Percentiles rank a stretch among this genome's conserved stretches.
Evolutionary conservation across 2,888 invertebrate species (phyloP).

Genomic region (Hirtodrosophila confusa): DNA sequence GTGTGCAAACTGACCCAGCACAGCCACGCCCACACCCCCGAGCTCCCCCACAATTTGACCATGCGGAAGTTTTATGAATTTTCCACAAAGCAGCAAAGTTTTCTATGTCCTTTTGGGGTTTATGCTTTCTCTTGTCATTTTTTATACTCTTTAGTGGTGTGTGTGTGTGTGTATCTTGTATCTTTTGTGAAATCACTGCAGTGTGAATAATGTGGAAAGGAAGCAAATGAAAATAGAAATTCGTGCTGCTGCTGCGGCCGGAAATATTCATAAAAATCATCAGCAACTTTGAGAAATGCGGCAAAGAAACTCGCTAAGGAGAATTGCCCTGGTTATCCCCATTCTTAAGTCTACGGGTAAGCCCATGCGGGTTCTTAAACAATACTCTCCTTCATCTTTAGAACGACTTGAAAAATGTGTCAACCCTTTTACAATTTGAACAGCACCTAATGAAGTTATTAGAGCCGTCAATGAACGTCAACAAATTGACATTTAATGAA

Average conservation of each 20-base stretch:
- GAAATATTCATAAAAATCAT: slow-evolving; percentile 62
- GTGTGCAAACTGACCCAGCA: slow-evolving; percentile 43
- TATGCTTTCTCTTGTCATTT: slow-evolving; percentile 12
- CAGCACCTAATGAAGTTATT: slow-evolving; percentile 73
- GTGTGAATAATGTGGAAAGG: slow-evolving; percentile 69
- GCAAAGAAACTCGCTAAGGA: background rate
- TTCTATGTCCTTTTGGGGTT: slow-evolving; percentile 57
- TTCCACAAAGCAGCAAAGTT: slow-evolving; percentile 73
- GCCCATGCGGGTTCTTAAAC: slow-evolving; percentile 45
- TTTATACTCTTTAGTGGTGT: slow-evolving; percentile 16
- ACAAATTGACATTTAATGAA: slow-evolving; percentile 78
- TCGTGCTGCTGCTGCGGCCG: slow-evolving; percentile 27
- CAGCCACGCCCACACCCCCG: slow-evolving; percentile 39
- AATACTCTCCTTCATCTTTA: slow-evolving; percentile 4
- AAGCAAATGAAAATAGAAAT: slow-evolving; percentile 40
- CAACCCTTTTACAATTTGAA: slow-evolving; percentile 39
- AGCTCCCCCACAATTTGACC: slow-evolving; percentile 54
- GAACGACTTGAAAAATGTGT: slow-evolving; percentile 14
- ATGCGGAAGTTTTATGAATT: slow-evolving; percentile 81
- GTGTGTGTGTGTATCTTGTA: slow-evolving; percentile 49
- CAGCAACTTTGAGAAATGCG: slow-evolving; percentile 26
- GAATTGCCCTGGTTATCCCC: background rate
- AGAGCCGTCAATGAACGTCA: slow-evolving; percentile 73
- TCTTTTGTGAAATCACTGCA: slow-evolving; percentile 76
- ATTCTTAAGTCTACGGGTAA: slow-evolving; percentile 22